These are phyloP conservation scores for Macaria notata DNA, from an alignment of 2,888 invertebrate species.

Conservation along the genomic window DNA sequence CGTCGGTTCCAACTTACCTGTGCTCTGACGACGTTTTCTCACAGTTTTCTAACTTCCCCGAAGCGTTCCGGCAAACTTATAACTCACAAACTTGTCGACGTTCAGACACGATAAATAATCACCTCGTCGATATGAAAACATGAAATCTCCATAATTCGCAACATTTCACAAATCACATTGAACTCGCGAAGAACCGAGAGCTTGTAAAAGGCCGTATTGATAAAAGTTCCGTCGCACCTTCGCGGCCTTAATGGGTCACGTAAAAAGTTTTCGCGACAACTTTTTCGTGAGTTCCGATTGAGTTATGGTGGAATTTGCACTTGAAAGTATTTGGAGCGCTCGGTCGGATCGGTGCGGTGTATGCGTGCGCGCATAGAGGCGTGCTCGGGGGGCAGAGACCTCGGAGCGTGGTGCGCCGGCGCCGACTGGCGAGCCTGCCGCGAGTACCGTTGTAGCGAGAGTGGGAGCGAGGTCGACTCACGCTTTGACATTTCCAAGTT, in stretches of 20 bases:
- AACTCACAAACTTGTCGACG: conserved; percentile 54
- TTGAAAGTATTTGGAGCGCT: conserved; percentile 17
- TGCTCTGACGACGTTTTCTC: conserved; percentile 51
- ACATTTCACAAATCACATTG: conserved; percentile 70
- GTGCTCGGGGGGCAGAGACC: conserved; percentile 71
- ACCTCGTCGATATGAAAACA: conserved; percentile 56
- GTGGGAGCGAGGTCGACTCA: conserved; percentile 69
- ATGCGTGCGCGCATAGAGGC: conserved; percentile 52
- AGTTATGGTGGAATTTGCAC: conserved; percentile 23
- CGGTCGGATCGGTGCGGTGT: conserved; percentile 24
- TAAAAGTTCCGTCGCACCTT: conserved; percentile 50
- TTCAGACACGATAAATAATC: conserved; percentile 60
- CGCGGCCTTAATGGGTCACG: conserved; percentile 45
- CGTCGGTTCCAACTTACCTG: conserved; percentile 56
- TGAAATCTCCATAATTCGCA: conserved; percentile 61
- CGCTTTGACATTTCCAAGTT: conserved; percentile 73
- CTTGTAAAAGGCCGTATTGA: conserved; percentile 51
- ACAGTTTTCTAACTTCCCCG: conserved; percentile 39
- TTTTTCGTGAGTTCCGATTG: conserved; percentile 22
- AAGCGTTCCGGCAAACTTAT: conserved; percentile 33
- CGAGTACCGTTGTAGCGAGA: conserved; percentile 68
- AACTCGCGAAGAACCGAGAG: conserved; percentile 49
- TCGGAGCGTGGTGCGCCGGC: conserved; percentile 59
- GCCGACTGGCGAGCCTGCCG: conserved; percentile 57
- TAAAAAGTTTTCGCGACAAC: conserved; percentile 37